These are phyloP conservation scores for Eurypyga helias DNA, from an alignment of 2,113 vertebrate species.

Conservation along the genomic window DNA sequence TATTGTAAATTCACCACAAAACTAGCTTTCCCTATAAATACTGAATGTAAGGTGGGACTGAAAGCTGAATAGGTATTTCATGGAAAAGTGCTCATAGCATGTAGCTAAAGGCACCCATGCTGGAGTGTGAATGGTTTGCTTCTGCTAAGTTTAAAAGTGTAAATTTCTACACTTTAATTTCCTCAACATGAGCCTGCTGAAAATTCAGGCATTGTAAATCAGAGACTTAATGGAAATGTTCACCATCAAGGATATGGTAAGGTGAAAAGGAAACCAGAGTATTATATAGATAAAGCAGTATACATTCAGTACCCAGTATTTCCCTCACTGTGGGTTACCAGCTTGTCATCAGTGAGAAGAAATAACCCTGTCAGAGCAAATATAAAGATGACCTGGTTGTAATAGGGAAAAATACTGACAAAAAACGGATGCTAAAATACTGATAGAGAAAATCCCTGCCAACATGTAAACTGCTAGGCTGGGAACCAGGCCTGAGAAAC, in stretches of 20 bases:
- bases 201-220: not conserved
- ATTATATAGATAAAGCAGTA: constrained; percentile 44
- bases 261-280: constrained; percentile 55
- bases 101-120: not conserved
- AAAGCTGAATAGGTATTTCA: not conserved
- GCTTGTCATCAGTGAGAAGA: constrained; percentile 45
- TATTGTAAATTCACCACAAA: not conserved
- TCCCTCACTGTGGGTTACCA: constrained; percentile 28
- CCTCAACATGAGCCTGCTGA: not conserved
- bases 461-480: not conserved
- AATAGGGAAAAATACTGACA: not conserved
- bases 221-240: constrained; percentile 29
- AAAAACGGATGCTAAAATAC: not conserved
- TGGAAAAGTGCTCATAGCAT: not conserved
- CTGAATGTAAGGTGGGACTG: not conserved
- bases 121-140: not conserved
- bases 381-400: not conserved
- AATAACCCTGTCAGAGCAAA: not conserved
- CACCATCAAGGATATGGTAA: not conserved
- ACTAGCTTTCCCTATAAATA: not conserved
- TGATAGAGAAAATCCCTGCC: not conserved
- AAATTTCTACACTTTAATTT: not conserved
- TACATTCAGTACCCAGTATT: constrained; percentile 18
- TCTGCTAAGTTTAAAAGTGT: not conserved
- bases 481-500: not conserved